Base-by-base conservation (phyloP, 2,888 invertebrate genomes). In the Operophtera brumata region DNA sequence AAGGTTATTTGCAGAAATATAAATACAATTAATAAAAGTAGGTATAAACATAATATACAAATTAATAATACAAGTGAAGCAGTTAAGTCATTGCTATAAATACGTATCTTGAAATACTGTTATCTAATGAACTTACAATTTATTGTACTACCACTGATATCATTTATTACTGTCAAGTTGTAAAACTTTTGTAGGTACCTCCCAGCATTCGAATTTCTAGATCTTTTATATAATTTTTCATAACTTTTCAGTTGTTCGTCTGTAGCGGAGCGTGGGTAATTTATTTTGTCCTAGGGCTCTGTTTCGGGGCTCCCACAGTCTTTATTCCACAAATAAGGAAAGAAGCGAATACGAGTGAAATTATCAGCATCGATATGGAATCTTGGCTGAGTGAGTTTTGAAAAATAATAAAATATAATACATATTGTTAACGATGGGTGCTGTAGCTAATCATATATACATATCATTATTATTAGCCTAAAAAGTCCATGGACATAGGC, bases 301-400 rank as follows among this genome's bases (percentile, higher is more conserved):
- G 75, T 59, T 75, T 76, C 32, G 75, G 75, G 5, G 73, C 77
- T 0, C 77, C 78, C 0, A 78, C 79, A n/a, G 78, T 79, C 4
- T 67, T 72, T 25, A 72, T 78, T 42, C 76, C 78, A 39, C 78
- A 78, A 47, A 61, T 78, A 49, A 66, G 70, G 42, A 75, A 66
- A 63, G 71, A 77, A 54, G 57, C 57, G 12, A 78, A 77, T 53
- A 60, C 65, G 1, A 75, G 68, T 0, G 66, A 65, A 2, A 62
- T 64, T 0, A 57, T 77, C 34, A 69, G 71, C 42, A 70, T 70
- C 5, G 67, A 76, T 6, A 77, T 78, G 73, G 74, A 69, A 30
- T 81, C 79, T 13, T 81, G 80, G 80, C 52, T 80, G 49, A 70
- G 80, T 81, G 70, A 75, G 67, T 61, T 7, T 34, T 40, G 13